Conservation (phyloP, 2,113 vertebrate species). For the Ochotona curzoniae region DNA sequence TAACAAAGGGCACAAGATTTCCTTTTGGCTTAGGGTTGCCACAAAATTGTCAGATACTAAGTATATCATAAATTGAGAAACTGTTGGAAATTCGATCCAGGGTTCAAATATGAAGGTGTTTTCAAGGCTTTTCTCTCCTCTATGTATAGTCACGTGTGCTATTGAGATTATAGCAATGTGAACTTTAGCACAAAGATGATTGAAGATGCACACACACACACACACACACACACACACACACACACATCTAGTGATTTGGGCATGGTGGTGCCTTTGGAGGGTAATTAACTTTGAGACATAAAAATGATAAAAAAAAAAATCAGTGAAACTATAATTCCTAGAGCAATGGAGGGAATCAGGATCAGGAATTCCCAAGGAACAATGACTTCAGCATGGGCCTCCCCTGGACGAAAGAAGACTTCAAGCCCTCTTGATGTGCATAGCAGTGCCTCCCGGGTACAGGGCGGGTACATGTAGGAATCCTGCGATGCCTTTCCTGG, state of each 20-base stretch:
- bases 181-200: not conserved
- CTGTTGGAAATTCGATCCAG: not conserved
- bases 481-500: not conserved
- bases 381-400: not conserved
- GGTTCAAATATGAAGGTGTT: not conserved
- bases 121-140: not conserved
- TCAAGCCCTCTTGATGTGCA: not conserved
- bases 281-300: conserved; percentile 73
- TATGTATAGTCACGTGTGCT: not conserved
- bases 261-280: conserved; percentile 18
- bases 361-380: not conserved
- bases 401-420: not conserved
- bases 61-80: not conserved
- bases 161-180: not conserved
- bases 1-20: not conserved
- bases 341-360: conserved; percentile 20
- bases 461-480: not conserved
- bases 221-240: not conserved
- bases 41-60: not conserved
- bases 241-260: not conserved
- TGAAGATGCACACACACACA: not conserved
- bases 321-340: conserved; percentile 59
- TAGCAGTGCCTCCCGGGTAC: not conserved
- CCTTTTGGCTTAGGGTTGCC: not conserved
- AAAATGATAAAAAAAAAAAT: conserved; percentile 71